These are phyloP conservation scores for Conopomorpha cramerella DNA, from an alignment of 1,140 invertebrate genomes.

Conservation along the genomic window DNA sequence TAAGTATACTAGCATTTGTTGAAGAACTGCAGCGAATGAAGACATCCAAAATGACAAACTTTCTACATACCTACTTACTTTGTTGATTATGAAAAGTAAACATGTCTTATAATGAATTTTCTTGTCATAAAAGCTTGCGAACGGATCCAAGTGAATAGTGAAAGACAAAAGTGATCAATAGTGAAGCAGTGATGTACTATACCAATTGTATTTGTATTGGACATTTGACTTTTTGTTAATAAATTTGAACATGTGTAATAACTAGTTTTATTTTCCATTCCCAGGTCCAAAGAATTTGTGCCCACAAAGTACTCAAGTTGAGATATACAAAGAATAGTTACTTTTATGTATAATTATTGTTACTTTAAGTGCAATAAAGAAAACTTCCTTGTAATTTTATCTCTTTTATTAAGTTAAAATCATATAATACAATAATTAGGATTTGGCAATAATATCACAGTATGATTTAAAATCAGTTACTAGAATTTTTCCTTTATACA, in stretches of 20 bases:
- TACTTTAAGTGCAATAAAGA: no score
- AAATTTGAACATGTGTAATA: slow-evolving; percentile 26
- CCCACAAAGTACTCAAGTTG: slow-evolving; percentile 8
- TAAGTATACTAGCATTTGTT: no score
- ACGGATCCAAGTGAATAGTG: slow-evolving; percentile 38
- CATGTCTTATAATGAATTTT: no score
- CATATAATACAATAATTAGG: not conserved
- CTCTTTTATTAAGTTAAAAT: no score
- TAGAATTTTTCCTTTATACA: slow-evolving; percentile 48
- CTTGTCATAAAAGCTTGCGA: slow-evolving; percentile 51
- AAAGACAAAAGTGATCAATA: slow-evolving; percentile 16
- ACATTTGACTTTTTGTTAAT: slow-evolving; percentile 28
- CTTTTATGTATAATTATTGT: no score
- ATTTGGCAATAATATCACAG: slow-evolving; percentile 38
- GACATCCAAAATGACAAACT: no score
- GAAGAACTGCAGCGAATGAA: no score
- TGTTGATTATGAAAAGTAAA: no score
- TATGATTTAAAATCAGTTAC: slow-evolving; percentile 50
- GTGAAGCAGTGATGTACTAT: slow-evolving; percentile 28
- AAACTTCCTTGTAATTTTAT: no score
- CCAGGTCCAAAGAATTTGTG: slow-evolving; percentile 40
- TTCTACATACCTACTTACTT: no score
- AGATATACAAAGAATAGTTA: no score
- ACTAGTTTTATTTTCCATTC: slow-evolving; percentile 30
- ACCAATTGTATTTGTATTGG: slow-evolving; percentile 17